Evolutionary conservation across 2,113 vertebrate genomes (phyloP).

Genomic region (Psittacus erithacus): DNA sequence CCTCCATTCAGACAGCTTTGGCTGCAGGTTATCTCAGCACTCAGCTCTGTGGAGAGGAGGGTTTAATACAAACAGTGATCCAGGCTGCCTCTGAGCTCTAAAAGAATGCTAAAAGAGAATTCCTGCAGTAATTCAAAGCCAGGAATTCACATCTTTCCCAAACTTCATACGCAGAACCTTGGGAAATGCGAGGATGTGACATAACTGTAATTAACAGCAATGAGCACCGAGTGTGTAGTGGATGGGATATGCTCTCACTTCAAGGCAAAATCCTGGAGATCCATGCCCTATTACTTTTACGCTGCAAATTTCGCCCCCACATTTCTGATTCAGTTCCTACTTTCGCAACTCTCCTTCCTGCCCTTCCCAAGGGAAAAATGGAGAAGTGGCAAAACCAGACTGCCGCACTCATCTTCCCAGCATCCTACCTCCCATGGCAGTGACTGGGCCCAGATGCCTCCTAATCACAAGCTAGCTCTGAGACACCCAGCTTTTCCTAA

Average conservation of each 20-base stretch:
- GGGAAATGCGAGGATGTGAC: background rate
- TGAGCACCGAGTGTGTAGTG: background rate
- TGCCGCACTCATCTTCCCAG: background rate
- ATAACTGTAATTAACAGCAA: background rate
- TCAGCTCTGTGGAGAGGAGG: background rate
- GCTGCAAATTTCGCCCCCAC: background rate
- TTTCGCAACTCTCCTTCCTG: background rate
- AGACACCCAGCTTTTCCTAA: background rate
- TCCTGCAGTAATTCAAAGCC: background rate
- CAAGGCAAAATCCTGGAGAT: background rate
- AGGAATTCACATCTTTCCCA: background rate
- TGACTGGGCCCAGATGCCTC: background rate
- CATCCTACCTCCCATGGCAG: background rate
- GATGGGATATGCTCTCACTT: background rate
- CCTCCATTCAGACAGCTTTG: conserved; percentile 1
- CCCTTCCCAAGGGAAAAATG: background rate
- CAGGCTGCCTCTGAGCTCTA: background rate
- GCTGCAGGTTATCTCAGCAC: background rate
- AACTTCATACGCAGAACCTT: background rate
- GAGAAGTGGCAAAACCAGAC: background rate
- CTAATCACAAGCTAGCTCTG: background rate
- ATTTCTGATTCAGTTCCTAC: background rate
- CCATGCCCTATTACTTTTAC: background rate
- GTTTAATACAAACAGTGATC: background rate
- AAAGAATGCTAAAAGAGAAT: background rate